Evolutionary conservation across 1,140 invertebrate genomes (phyloP).

Genomic region (Ceratosolen fusciceps): DNA sequence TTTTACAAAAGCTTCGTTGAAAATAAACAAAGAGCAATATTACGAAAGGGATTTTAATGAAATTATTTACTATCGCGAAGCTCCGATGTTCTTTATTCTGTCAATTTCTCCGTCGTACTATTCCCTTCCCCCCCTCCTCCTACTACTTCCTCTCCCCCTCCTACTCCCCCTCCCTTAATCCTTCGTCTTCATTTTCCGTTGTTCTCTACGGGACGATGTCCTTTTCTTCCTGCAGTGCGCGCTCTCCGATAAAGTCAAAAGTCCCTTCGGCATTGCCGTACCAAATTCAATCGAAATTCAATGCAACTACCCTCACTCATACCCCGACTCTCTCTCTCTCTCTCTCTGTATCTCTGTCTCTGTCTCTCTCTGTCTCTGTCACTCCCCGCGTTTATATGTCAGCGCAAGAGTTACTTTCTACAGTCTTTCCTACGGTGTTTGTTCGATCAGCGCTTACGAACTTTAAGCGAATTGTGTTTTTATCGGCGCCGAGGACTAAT

Average conservation of each 20-base stretch:
- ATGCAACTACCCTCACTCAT: slow-evolving; percentile 20
- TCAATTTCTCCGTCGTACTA: background rate
- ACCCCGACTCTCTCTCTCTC: background rate
- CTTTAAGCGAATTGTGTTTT: slow-evolving; percentile 31
- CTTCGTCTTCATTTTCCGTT: background rate
- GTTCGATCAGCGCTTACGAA: slow-evolving; percentile 37
- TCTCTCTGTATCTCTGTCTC: slow-evolving; percentile 25
- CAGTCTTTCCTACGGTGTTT: slow-evolving; percentile 17
- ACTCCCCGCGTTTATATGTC: slow-evolving; percentile 8
- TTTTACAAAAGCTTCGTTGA: no score
- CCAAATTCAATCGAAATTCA: slow-evolving; percentile 52
- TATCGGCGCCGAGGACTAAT: slow-evolving; percentile 26
- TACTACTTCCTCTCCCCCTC: background rate
- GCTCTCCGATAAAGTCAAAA: slow-evolving; percentile 15
- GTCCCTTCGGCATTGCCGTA: slow-evolving; percentile 42
- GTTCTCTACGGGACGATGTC: background rate
- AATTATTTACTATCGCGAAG: no score
- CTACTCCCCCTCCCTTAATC: background rate
- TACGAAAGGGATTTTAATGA: no score
- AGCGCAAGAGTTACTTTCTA: slow-evolving; percentile 41
- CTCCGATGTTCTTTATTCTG: no score
- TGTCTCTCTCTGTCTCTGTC: slow-evolving; percentile 7
- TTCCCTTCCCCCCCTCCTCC: background rate
- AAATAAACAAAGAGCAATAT: no score
- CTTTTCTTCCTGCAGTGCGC: slow-evolving; percentile 26